Evolutionary conservation across 2,113 vertebrate genomes (phyloP), one percentile per base, ranked within the genome.

Genomic region (Lophochroa leadbeateri): DNA sequence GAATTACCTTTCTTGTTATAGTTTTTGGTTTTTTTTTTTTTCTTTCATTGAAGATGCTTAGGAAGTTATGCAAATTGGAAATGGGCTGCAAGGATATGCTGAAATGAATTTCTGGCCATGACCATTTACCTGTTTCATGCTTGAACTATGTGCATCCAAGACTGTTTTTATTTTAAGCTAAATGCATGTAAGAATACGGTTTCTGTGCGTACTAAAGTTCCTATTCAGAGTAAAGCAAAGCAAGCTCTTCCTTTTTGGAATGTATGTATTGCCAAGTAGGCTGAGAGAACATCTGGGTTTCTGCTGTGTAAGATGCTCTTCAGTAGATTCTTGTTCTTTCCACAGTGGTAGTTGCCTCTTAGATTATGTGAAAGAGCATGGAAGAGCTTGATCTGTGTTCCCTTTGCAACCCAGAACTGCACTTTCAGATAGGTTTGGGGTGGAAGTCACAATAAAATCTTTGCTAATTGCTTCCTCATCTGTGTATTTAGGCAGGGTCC

Each of bases 101-200:
- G 90, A 92, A 67, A 70, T 52, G 16, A 47, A 28, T 33, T 87
- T 95, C 72, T 95, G 67, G 5, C 92, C 7, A 2, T 92, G 83
- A 87, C 77, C 77, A 39, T 93, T 90, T 87, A 94, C 92, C 88
- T 88, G 68, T 63, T 91, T 95, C 74, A 69, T 33, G 76, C 83
- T 17, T 96, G 76, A 92, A 64, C 94, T 95, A 7, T 78, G 64
- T 81, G 63, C 63, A 41, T 83, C 33, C 47, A 67, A 24, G 21
- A 10, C 71, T 72, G 27, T 37, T 94, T 94, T 79, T 75, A 28
- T 86, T 89, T 92, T 81, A 33, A 88, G 72, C 87, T 53, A 29
- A 67, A 75, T 82, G 65, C 39, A 8, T 37, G 27, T 53, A 35
- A 61, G 77, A 86, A 41, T 33, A 52, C 44, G 46, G 8, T 67